Evolutionary conservation across 2,888 invertebrate genomes (phyloP).

Genomic region (Ornithoptera priamus): DNA sequence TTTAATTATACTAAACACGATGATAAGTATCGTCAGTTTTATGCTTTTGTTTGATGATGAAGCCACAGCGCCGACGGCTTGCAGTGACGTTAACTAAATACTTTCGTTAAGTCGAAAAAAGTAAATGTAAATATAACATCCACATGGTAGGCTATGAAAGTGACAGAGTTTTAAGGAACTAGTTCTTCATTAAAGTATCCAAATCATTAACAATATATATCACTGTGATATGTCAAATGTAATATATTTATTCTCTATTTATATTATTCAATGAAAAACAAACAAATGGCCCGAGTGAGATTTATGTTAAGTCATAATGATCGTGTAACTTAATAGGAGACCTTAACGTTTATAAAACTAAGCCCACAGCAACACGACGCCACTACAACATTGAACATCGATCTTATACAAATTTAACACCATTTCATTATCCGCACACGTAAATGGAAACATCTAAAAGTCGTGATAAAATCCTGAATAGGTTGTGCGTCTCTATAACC

Average conservation of each 20-base stretch:
- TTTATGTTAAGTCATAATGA: too few species aligned
- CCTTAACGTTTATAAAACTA: neutral
- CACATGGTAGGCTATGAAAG: constrained; percentile 15
- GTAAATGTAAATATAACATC: neutral
- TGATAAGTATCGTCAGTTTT: too few species aligned
- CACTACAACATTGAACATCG: constrained; percentile 50
- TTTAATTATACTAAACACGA: too few species aligned
- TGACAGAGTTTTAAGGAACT: constrained; percentile 24
- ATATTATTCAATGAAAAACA: too few species aligned
- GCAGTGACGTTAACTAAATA: too few species aligned
- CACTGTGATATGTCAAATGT: constrained; percentile 23
- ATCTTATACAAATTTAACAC: constrained; percentile 39
- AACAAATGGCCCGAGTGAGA: too few species aligned
- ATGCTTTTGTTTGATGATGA: too few species aligned
- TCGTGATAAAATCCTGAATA: constrained; percentile 47
- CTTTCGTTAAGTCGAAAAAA: neutral
- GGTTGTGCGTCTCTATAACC: constrained; percentile 70
- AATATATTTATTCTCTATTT: too few species aligned
- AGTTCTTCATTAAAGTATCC: neutral
- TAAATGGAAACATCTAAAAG: constrained; percentile 32
- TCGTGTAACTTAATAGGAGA: too few species aligned
- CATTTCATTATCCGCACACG: constrained; percentile 18
- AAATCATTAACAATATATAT: neutral
- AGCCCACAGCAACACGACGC: constrained; percentile 40
- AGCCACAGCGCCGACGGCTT: too few species aligned